Base-by-base conservation (phyloP, 2,113 vertebrate genomes). In the Clarias magur region DNA sequence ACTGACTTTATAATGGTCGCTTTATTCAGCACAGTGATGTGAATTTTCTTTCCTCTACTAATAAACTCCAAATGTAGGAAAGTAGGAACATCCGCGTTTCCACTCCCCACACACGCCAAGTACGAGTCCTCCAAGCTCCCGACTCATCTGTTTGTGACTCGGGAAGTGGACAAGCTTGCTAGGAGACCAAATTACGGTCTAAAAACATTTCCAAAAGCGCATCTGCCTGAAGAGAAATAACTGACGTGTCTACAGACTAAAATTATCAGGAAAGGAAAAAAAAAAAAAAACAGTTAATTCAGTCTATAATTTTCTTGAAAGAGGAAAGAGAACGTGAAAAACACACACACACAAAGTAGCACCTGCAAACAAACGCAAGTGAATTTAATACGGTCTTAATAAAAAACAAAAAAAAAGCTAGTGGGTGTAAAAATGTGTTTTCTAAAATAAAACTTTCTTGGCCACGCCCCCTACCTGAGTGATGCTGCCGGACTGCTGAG, bases 231-330 rank as follows among this genome's bases (percentile, higher is more conserved):
- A 53, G 10, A 25, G 23, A 75, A 75, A 75, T n/a, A 12, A n/a
- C 4, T 12, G 72, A 48, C 4, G 4, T 75, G 72, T 75, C 19
- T 48, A 25, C 5, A 11, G 42, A 76, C 2, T 76, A 15, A 12
- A 76, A 76, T 73, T 10, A 73, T 73, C 70, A 21, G 9, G 9
- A 48, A 11, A 34, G 27, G 30, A 1, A 1, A 3, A 3, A 19
- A 2, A 19, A 19, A 2, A 19, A 34, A 68, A 30, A 30, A 9
- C 68, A 72, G 68, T 9, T 16, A 5, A 76, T 53, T 54, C 4
- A 19, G 75, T 79, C 75, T 79, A 17, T 56, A 54, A 56, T 79
- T 79, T 79, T 79, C 53, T 79, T 42, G 23, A 42, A 73, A 38
- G 1, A 73, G 19, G 70, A 12, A 6, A 70, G 13, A 70, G 30